Evolutionary conservation across 2,113 vertebrate genomes (phyloP).

Genomic region (Hoplias malabaricus): DNA sequence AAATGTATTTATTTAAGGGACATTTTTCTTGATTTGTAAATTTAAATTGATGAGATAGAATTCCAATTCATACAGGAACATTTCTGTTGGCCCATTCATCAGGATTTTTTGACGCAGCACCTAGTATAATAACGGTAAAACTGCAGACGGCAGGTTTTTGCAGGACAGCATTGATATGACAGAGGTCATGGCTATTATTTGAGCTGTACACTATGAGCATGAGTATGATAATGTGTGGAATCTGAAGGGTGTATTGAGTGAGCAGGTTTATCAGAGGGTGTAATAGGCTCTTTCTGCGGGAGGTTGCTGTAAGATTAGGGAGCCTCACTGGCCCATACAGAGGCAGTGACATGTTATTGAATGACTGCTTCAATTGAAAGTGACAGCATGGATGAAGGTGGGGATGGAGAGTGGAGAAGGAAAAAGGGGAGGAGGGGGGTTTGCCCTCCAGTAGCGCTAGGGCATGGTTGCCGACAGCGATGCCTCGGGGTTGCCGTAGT

Average conservation of each 20-base stretch:
- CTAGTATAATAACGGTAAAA: no score
- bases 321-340: conserved; percentile 3
- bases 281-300: background rate
- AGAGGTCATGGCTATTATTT: background rate
- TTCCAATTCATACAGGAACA: no score
- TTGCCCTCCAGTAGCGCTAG: conserved; percentile 34
- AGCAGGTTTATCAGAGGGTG: background rate
- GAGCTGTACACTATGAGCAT: background rate
- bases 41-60: no score
- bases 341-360: conserved; percentile 32
- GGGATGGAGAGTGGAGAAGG: conserved; percentile 22
- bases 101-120: no score
- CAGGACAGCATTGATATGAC: no score
- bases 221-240: background rate
- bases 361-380: conserved; percentile 43
- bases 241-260: background rate
- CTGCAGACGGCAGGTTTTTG: no score
- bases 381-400: conserved; percentile 28
- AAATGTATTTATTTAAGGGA: no score
- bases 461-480: conserved; percentile 59
- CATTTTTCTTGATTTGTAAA: no score
- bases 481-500: conserved; percentile 61
- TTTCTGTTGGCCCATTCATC: no score
- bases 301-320: background rate
- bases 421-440: conserved; percentile 39